Evolutionary conservation across 2,888 invertebrate species (phyloP).

Genomic region (Drosophila cyrtoloma): DNA sequence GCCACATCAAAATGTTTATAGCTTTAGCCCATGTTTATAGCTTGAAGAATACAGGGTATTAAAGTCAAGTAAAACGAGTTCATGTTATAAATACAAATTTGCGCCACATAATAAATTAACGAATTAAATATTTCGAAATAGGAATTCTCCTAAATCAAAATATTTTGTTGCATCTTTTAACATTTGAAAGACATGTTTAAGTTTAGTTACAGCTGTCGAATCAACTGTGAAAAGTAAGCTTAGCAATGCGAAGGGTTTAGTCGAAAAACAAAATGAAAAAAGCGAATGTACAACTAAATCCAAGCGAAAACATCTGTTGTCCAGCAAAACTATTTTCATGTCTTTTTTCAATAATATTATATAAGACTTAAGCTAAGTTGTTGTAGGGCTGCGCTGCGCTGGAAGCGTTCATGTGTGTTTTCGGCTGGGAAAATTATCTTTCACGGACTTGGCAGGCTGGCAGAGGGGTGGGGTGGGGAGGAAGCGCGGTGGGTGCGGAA

Average conservation of each 20-base stretch:
- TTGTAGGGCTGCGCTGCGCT: constrained; percentile 41
- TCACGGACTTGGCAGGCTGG: constrained; percentile 65
- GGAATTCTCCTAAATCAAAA: constrained; percentile 7
- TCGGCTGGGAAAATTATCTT: constrained; percentile 74
- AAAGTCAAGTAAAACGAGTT: constrained; percentile 2
- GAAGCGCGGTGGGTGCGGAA: constrained; percentile 38
- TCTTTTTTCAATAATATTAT: constrained; percentile 36
- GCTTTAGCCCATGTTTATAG: background rate
- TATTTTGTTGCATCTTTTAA: constrained; percentile 6
- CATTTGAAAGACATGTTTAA: constrained; percentile 6
- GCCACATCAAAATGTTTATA: background rate
- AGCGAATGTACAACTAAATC: constrained; percentile 21
- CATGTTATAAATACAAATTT: constrained; percentile 16
- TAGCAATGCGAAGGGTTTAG: constrained; percentile 47
- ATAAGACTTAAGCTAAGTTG: constrained; percentile 38
- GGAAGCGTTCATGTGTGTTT: constrained; percentile 19
- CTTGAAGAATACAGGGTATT: constrained; percentile 1
- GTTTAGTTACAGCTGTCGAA: constrained; percentile 23
- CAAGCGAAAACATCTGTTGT: constrained; percentile 38
- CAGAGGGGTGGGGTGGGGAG: background rate
- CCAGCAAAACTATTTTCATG: constrained; percentile 20
- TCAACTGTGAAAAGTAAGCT: constrained; percentile 22
- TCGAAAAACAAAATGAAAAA: constrained; percentile 6
- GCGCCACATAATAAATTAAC: constrained; percentile 15
- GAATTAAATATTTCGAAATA: constrained; percentile 25